Evolutionary conservation across 1,140 invertebrate genomes (phyloP), one percentile per base, ranked within the genome.

Genomic region (Neodiprion virginianus): DNA sequence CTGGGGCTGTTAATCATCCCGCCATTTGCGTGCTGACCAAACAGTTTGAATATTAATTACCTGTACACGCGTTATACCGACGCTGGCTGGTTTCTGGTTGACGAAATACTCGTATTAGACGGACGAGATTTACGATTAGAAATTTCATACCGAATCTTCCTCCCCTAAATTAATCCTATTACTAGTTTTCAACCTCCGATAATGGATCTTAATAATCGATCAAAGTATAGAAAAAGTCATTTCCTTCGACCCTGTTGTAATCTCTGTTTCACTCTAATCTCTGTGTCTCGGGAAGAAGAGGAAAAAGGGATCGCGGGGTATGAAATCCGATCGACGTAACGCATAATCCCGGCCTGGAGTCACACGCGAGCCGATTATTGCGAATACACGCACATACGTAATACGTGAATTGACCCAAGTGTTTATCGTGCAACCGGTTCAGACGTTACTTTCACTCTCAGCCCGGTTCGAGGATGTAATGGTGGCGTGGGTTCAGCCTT

Each of bases 401-500:
- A 14, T 61, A 17, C n/a, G n/a, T 8, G n/a, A 17, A 14, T 61
- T 14, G 11, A 61, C n/a, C 53, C 53, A 61, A 61, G 53, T 17
- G 53, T 61, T 61, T 8, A 8, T 8, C 53, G 53, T 61, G 11
- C 53, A 61, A 61, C 53, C 53, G 53, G 53, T 61, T 61, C 53
- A 61, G 53, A 61, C 11, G 53, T 12, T 61, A 61, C 53, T 61
- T 61, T 61, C 53, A 61, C 53, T 61, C 53, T 61, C 53, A 61
- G 53, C 53, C 53, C 8, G 53, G 53, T 61, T 61, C 53, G 53
- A 61, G 53, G 53, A 61, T 61, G 53, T 61, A 61, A 61, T 61
- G 53, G 53, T 61, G 53, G 53, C 53, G 53, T 61, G 53, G 53
- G 53, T 61, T 61, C 53, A 61, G 53, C 53, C 53, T 61, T 61